A percentile compares a stretch with the other conserved stretches of the same genome.
phyloP scores from a whole-genome alignment of 2,888 invertebrate species.

The Abrostola triplasia region DNA sequence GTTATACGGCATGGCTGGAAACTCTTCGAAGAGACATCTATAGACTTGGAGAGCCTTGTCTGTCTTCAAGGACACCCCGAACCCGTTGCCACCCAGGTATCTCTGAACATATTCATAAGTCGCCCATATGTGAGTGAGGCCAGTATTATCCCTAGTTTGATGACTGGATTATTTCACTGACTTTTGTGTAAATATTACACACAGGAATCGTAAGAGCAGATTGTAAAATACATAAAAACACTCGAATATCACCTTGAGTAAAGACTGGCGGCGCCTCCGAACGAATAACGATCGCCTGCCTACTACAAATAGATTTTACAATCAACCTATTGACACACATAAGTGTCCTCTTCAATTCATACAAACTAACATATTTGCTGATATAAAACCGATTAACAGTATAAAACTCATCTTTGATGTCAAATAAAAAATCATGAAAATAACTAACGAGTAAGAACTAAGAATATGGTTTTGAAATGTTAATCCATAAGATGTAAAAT shows the following conservation, averaged over 20 bases:
- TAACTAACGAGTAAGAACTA: not conserved
- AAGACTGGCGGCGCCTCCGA: conserved; percentile 57
- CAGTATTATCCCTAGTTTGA: too few relatives aligned
- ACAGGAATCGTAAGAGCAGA: conserved; percentile 27
- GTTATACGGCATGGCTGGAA: too few relatives aligned
- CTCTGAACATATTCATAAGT: too few relatives aligned
- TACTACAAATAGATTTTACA: conserved; percentile 60
- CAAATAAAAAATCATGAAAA: not conserved
- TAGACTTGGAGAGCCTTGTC: too few relatives aligned
- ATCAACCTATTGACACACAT: conserved; percentile 70
- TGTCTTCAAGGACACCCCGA: too few relatives aligned
- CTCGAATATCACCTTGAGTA: conserved; percentile 55
- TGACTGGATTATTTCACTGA: too few relatives aligned
- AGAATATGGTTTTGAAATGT: not conserved
- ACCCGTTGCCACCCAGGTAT: too few relatives aligned
- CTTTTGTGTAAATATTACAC: not conserved
- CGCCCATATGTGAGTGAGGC: too few relatives aligned
- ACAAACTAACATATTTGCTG: conserved; percentile 23
- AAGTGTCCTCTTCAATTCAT: conserved; percentile 37
- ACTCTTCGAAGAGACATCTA: too few relatives aligned
- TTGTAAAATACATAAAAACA: conserved; percentile 48
- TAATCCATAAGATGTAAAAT: conserved; percentile 5
- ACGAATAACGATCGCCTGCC: conserved; percentile 49
- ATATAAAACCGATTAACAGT: conserved; percentile 22
- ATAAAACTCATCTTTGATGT: conserved; percentile 2